phyloP scores from a whole-genome alignment of 2,797 vertebrate genomes.

The Amphiprion clarkii region DNA sequence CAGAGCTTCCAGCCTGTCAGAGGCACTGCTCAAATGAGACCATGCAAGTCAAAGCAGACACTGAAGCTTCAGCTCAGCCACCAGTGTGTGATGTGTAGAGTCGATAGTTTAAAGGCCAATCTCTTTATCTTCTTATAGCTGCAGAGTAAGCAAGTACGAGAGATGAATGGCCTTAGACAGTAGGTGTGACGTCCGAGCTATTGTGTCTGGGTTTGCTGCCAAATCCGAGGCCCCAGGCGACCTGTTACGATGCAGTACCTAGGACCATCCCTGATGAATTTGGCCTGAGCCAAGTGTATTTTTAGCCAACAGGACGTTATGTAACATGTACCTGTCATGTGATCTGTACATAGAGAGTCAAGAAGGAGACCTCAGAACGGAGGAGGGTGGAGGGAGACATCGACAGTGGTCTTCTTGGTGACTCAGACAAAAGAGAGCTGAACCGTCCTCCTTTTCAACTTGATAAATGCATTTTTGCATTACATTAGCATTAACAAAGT shows the following conservation, averaged over 20 bases:
- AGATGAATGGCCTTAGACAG: conserved; percentile 66
- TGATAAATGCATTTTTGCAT: conserved; percentile 12
- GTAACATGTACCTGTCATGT: conserved; percentile 83
- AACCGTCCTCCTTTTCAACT: conserved; percentile 35
- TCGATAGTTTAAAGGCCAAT: conserved; percentile 35
- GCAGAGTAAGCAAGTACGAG: conserved; percentile 32
- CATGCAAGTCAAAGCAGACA: neutral
- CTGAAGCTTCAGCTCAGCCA: neutral
- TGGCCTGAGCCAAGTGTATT: conserved; percentile 77
- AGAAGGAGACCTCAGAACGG: conserved; percentile 41
- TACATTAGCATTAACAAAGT: conserved; percentile 2
- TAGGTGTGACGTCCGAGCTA: conserved; percentile 48
- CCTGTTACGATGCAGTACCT: conserved; percentile 44
- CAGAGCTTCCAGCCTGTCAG: too few species aligned
- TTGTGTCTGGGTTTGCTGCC: conserved; percentile 54
- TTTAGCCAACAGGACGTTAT: conserved; percentile 80
- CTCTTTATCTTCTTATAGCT: conserved; percentile 26
- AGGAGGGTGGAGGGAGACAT: conserved; percentile 22
- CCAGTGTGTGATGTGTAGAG: conserved; percentile 11
- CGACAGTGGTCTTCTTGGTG: conserved; percentile 14
- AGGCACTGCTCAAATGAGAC: too few species aligned
- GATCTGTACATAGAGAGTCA: conserved; percentile 61
- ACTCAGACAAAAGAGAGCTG: conserved; percentile 47
- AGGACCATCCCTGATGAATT: conserved; percentile 71
- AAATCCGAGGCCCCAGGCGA: conserved; percentile 42